Evolutionary conservation across 2,113 vertebrate species (phyloP), one percentile per base, ranked within the genome.

Genomic region (Chamaea fasciata): DNA sequence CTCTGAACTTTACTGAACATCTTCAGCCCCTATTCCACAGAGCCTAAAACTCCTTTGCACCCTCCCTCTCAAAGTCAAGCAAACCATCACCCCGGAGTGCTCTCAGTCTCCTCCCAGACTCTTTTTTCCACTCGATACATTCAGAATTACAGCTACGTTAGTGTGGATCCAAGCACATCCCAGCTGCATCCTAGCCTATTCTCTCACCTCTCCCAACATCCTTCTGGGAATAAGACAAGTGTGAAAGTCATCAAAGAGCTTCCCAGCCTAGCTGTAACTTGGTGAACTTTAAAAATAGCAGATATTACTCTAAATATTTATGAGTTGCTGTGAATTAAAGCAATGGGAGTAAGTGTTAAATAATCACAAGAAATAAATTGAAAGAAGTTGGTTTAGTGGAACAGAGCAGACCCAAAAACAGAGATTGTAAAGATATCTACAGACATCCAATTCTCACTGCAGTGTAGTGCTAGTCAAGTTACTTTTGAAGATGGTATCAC

Each of bases 151-250:
- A 86, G 30, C 55, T 83, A 46, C 33, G 22, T 21, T 31, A 56
- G 0, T 3, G 18, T 19, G 31, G 23, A 71, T 3, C 2, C 1
- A 60, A 68, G 62, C 24, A 68, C 4, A 0, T 19, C 31, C 15
- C 26, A 84, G 24, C 22, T 91, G 37, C 6, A 2, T 7, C 9
- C 27, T 13, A 69, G 49, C 21, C 31, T 81, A 33, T 76, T 46
- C 49, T 59, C 33, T 62, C 35, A n/a, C 15, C 27, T 70, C n/a
- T 76, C 31, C 44, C 2, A 2, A 22, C 2, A 3, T 31, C 60
- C 62, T 71, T 39, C 62, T 79, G 52, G 35, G 15, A 87, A 76
- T 50, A 5, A 49, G 18, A 28, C 24, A 76, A 68, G 15, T 28
- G 26, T 39, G 39, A 77, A 94, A 90, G 33, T 20, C 44, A 76